Conservation (phyloP, 1,140 invertebrate genomes). For the Amyelois transitella region DNA sequence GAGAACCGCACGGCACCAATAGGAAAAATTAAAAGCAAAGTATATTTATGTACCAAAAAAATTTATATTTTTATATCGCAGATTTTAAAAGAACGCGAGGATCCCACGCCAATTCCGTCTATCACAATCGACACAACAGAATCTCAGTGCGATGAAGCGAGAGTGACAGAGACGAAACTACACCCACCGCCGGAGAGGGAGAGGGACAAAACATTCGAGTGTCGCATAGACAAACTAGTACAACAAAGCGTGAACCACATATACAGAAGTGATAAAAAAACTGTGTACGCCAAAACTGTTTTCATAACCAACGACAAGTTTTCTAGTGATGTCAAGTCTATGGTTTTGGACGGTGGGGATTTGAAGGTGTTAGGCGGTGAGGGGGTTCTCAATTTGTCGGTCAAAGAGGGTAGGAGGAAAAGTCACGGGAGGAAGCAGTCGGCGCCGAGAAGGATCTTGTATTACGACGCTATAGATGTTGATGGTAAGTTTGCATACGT, state of each 20-base stretch:
- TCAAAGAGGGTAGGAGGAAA: slow-evolving; percentile 41
- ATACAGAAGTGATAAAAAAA: slow-evolving; percentile 43
- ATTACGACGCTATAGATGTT: slow-evolving; percentile 26
- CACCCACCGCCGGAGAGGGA: slow-evolving; percentile 15
- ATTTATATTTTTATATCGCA: slow-evolving; percentile 26
- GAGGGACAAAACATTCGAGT: slow-evolving; percentile 47
- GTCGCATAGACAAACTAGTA: slow-evolving; percentile 53
- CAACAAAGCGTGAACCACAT: slow-evolving; percentile 60
- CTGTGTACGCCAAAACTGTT: slow-evolving; percentile 54
- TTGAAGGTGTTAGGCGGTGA: slow-evolving; percentile 14
- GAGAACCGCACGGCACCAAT: too few relatives aligned
- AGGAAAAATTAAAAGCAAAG: too few relatives aligned
- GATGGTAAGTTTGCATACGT: background rate
- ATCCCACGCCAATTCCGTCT: slow-evolving; percentile 39
- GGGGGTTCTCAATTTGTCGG: slow-evolving; percentile 51
- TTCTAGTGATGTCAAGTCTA: slow-evolving; percentile 10
- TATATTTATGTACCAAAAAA: background rate
- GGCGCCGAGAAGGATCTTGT: slow-evolving; percentile 46
- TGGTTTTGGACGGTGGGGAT: slow-evolving; percentile 13
- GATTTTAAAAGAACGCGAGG: slow-evolving; percentile 42
- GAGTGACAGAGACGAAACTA: slow-evolving; percentile 15
- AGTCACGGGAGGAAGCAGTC: slow-evolving; percentile 58
- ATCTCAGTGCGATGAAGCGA: slow-evolving; percentile 26
- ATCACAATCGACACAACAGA: slow-evolving; percentile 24
- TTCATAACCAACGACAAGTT: slow-evolving; percentile 35